Evolutionary conservation across 2,888 invertebrate species (phyloP).

Genomic region (Chirona hameri): DNA sequence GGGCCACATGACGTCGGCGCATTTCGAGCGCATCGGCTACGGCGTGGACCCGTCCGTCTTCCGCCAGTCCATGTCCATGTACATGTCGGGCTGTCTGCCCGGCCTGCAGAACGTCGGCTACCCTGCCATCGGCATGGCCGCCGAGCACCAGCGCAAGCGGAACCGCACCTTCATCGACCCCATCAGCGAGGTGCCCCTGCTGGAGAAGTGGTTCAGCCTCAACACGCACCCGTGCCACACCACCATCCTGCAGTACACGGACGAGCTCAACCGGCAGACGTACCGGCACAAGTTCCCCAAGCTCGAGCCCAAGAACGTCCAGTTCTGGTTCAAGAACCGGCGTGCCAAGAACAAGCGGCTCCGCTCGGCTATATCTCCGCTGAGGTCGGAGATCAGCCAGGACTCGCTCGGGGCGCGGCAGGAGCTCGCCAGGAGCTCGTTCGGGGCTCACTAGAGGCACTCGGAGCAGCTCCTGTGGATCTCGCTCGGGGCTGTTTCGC

Average conservation of each 20-base stretch:
- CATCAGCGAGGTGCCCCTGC: slow-evolving; percentile 90
- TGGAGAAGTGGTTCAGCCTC: slow-evolving; percentile 93
- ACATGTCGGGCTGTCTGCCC: slow-evolving; percentile 25
- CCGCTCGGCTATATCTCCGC: slow-evolving; percentile 60
- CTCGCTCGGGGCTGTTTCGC: too few relatives aligned
- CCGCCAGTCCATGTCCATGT: slow-evolving; percentile 12
- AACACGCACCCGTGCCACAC: slow-evolving; percentile 99
- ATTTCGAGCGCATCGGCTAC: not conserved
- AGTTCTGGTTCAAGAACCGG: slow-evolving; percentile 99
- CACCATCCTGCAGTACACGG: slow-evolving; percentile 94
- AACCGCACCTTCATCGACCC: slow-evolving; percentile 99
- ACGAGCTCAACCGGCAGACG: slow-evolving; percentile 93
- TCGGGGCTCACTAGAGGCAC: too few relatives aligned
- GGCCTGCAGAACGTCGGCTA: slow-evolving; percentile 8
- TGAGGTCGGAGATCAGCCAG: too few relatives aligned
- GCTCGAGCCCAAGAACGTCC: slow-evolving; percentile 98
- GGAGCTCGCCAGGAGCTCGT: too few relatives aligned
- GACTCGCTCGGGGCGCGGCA: too few relatives aligned
- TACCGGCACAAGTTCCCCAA: slow-evolving; percentile 97
- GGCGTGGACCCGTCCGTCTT: slow-evolving; percentile 3
- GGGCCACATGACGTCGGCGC: not conserved
- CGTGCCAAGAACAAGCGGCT: slow-evolving; percentile 96
- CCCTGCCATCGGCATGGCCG: not conserved
- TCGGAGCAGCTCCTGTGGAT: too few relatives aligned
- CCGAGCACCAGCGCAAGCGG: slow-evolving; percentile 63